Conservation (phyloP, 2,113 vertebrate genomes). For the Rhinogobius similis region DNA sequence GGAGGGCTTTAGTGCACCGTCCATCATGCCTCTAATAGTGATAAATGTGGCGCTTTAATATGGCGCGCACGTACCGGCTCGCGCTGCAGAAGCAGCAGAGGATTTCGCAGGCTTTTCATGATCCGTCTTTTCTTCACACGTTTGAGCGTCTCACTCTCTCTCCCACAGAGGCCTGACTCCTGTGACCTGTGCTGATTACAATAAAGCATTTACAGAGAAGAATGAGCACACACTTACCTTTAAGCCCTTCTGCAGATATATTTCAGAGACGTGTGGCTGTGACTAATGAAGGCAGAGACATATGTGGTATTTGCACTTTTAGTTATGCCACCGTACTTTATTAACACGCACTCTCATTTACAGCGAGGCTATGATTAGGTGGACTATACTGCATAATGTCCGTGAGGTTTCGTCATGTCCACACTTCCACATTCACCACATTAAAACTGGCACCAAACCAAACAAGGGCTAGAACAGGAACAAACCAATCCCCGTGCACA, state of each 20-base stretch:
- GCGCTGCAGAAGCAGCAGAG: background rate
- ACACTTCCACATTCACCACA: no score
- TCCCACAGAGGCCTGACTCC: background rate
- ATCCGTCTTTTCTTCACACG: conserved; percentile 4
- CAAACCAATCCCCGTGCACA: background rate
- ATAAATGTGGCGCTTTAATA: background rate
- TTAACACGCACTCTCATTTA: background rate
- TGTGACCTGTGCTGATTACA: conserved; percentile 4
- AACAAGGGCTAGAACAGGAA: no score
- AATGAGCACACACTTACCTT: background rate
- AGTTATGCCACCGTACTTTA: background rate
- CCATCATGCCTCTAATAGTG: conserved; percentile 12
- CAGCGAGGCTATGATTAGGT: background rate
- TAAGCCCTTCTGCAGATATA: background rate
- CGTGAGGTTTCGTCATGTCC: background rate
- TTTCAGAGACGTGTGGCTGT: background rate
- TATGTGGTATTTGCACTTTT: background rate
- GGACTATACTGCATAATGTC: background rate
- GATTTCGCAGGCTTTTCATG: conserved; percentile 1
- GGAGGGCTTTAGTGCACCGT: conserved; percentile 10
- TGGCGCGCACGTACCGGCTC: background rate
- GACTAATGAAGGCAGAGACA: background rate
- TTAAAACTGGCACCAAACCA: no score
- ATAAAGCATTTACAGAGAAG: conserved; percentile 4
- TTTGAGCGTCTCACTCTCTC: background rate